These are phyloP conservation scores for Zhengitettix transpicula DNA, from an alignment of 2,888 invertebrate species.

Conservation along the genomic window DNA sequence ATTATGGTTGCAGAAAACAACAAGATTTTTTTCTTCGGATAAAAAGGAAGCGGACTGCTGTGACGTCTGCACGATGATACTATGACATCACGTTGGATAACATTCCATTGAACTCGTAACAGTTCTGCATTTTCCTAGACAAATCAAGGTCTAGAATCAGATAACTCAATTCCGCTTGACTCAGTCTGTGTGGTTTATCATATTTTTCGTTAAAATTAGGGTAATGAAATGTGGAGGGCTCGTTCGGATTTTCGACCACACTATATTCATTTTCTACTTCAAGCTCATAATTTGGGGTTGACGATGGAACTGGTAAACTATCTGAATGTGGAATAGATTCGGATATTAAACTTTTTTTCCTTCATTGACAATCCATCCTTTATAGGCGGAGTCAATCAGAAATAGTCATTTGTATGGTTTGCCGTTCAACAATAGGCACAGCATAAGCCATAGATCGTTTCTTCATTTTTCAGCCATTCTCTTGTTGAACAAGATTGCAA, in stretches of 20 bases:
- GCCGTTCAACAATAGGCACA: neutral
- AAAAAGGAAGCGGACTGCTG: no score
- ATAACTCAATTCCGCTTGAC: no score
- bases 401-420: constrained; percentile 1
- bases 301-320: neutral
- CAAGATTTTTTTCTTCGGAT: neutral
- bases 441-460: neutral
- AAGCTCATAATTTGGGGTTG: neutral
- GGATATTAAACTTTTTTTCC: constrained; percentile 1
- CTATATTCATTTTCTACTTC: neutral
- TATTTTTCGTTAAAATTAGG: constrained; percentile 1
- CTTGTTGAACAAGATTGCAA: neutral
- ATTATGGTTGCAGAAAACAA: no score
- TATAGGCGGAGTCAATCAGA: constrained; percentile 1
- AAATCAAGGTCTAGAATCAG: neutral
- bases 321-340: neutral
- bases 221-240: neutral
- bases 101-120: neutral
- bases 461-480: neutral
- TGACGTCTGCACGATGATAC: neutral
- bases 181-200: no score
- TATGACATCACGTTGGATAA: neutral
- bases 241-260: constrained; percentile 1
- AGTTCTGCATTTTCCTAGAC: neutral
- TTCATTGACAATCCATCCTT: constrained; percentile 1